Base-by-base conservation (phyloP, 2,888 invertebrate species). In the Hemicrepidius hirtus region DNA sequence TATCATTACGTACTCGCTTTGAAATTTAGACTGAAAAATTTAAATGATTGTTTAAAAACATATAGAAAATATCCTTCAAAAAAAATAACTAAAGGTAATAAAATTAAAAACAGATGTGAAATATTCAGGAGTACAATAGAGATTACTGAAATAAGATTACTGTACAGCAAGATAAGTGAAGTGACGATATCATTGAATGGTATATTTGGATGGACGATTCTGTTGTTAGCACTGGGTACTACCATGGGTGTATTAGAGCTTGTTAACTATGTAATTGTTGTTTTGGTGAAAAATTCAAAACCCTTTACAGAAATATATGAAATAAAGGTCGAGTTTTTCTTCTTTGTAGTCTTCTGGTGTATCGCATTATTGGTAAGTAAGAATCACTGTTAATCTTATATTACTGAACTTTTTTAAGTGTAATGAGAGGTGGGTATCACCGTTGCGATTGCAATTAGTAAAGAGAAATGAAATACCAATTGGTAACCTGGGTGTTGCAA, bases 131-230 rank as follows among this genome's bases (percentile, higher is more conserved):
- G n/a, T 44, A 0, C 6, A 6, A 13, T 13, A 16, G 13, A 44
- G 16, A 44, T 44, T 5, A 7, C 3, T 16, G 41, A 44, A 44
- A 44, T 44, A 44, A 44, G 41, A 13, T 3, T 12, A 13, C n/a
- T 44, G 3, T 44, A 16, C 6, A 44, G 0, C 6, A 44, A 44
- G 16, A 7, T 6, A 2, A 44, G 41, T 16, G 6, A 16, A 13
- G 16, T 44, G 16, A 16, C 13, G 41, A 12, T 6, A 4, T 3
- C 3, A 4, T 12, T 50, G 1, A 50, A 50, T 10, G 24, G 24
- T 3, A 21, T 50, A 3, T 50, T 50, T 50, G 50, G 50, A 1
- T 60, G 41, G 41, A 24, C 7, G 5, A 60, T 60, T 60, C 28
- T 60, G 13, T 12, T 44, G 6, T 13, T 60, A 24, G 0, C 12